Conservation (phyloP, 2,797 vertebrate species). For the Gila robusta region DNA sequence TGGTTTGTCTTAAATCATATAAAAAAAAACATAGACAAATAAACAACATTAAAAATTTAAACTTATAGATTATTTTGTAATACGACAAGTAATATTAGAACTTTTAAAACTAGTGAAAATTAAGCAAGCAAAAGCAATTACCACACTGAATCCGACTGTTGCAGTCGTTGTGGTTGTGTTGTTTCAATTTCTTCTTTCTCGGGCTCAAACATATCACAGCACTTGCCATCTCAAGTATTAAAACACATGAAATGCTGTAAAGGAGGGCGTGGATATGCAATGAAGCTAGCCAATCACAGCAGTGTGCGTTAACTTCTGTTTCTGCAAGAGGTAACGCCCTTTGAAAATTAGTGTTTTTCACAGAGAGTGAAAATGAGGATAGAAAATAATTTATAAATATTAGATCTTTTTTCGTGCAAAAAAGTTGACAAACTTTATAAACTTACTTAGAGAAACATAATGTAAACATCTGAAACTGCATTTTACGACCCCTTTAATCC, state of each 20-base stretch:
- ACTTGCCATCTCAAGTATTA: not conserved
- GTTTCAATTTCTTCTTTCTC: not conserved
- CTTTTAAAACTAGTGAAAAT: not conserved
- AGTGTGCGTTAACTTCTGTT: too few species aligned
- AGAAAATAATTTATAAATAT: not conserved
- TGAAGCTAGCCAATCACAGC: not conserved
- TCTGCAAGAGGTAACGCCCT: not conserved
- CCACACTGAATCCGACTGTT: too few species aligned
- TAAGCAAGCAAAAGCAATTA: too few species aligned
- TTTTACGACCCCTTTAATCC: slow-evolving; percentile 9
- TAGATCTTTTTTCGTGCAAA: not conserved
- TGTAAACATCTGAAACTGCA: not conserved
- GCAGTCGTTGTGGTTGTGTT: too few species aligned
- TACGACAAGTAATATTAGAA: not conserved
- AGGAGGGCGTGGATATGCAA: not conserved
- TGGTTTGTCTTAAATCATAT: too few species aligned
- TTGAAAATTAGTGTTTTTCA: not conserved
- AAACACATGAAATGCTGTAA: not conserved
- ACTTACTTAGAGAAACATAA: not conserved
- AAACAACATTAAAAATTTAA: too few species aligned
- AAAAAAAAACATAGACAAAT: too few species aligned
- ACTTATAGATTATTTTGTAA: not conserved
- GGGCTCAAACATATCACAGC: not conserved
- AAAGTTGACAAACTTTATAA: not conserved
- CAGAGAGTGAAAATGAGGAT: not conserved